Evolutionary conservation across 2,888 invertebrate genomes (phyloP), one percentile per base, ranked within the genome.

Genomic region (Cosmia pyralina): DNA sequence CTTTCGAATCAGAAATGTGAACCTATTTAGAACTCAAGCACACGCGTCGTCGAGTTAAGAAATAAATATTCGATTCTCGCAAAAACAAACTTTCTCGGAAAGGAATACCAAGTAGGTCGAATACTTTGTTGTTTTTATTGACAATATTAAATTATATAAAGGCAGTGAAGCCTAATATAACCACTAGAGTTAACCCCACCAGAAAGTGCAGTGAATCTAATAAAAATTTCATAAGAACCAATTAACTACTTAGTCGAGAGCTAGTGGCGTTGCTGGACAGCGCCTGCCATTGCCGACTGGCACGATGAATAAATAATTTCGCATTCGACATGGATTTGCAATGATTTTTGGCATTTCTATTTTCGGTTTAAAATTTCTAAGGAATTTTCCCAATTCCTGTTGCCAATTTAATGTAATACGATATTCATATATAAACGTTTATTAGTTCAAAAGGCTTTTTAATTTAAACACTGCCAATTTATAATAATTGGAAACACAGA

Each of bases 1-100:
- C 87, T 90, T 92, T 91, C 86, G 88, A 89, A 91, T 90, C 88
- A 88, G 88, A 89, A 90, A 90, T 89, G 90, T 90, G 89, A 90
- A 92, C 89, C 89, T 91, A 90, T 93, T 93, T 91, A 89, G 87
- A 91, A 88, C 84, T 90, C 86, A 77, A 92, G 85, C 84, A 85
- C 81, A 86, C 76, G 65, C 77, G 77, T 83, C 63, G 71, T 72
- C 72, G 73, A 77, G 55, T 81, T 67, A 71, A 81, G 74, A 79
- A 79, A 85, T 82, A 85, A 87, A 84, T 82, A 81, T 84, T 84
- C 77, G 76, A 85, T 73, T 83, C 81, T 75, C 67, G 19, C 44
- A 65, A 75, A 80, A 28, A 28, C 28, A 28, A 28, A 28, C 28
- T 28, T 28, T 28, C 28, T 69, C 68, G 71, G 74, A 73, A 65